A percentile compares a stretch with the other conserved stretches of the same genome.
These are phyloP conservation scores for Synergus laeviventris DNA, from an alignment of 2,888 invertebrate species.

Conservation along the genomic window DNA sequence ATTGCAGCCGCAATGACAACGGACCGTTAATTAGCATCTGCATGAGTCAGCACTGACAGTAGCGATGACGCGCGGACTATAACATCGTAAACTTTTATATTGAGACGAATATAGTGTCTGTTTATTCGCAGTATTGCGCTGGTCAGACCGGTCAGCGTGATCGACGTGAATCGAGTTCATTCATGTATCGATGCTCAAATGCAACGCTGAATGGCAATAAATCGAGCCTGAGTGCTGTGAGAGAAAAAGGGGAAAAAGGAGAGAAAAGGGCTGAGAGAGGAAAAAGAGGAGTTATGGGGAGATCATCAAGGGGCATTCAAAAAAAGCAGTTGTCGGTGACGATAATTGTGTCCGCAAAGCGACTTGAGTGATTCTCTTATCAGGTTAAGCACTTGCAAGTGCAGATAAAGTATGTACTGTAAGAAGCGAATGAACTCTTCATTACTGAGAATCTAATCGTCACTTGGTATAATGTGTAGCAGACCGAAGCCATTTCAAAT, in stretches of 20 bases:
- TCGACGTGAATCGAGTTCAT: constrained; percentile 63
- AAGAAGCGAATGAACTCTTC: not conserved
- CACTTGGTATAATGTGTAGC: not conserved
- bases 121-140: constrained; percentile 29
- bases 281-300: constrained; percentile 7
- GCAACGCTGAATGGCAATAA: constrained; percentile 54
- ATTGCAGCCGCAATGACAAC: constrained; percentile 30
- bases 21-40: constrained; percentile 28
- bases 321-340: constrained; percentile 15
- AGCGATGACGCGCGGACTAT: not conserved
- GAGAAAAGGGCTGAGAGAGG: constrained; percentile 16
- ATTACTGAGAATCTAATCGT: not conserved
- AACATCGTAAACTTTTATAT: constrained; percentile 17
- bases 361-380: constrained; percentile 7
- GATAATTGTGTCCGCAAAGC: constrained; percentile 21
- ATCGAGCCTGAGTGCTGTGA: constrained; percentile 1
- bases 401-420: constrained; percentile 11
- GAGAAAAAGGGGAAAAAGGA: not conserved
- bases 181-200: constrained; percentile 53
- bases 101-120: constrained; percentile 30
- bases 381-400: constrained; percentile 1
- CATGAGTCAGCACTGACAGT: constrained; percentile 13
- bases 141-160: constrained; percentile 54
- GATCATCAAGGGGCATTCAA: constrained; percentile 16
- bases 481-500: no score